Conservation (phyloP, 2,888 invertebrate genomes). For the Diarsia mendica region DNA sequence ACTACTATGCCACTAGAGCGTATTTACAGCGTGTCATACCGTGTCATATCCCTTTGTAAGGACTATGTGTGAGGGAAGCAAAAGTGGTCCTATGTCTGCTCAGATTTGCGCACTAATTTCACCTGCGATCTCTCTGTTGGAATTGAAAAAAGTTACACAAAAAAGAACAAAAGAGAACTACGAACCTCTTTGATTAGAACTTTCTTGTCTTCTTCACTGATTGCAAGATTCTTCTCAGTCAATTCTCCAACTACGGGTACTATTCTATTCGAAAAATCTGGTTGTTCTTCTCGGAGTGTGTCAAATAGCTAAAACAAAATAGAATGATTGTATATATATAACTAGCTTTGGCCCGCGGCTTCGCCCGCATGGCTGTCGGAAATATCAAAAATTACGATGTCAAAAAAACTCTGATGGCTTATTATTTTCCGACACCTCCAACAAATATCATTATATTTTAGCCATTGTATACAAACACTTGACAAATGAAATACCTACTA, state of each 20-base stretch:
- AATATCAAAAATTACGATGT: too few species aligned
- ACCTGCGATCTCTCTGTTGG: background rate
- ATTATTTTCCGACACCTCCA: too few species aligned
- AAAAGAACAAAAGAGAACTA: background rate
- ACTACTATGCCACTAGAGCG: background rate
- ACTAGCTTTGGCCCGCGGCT: too few species aligned
- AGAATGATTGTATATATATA: too few species aligned
- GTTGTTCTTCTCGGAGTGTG: slow-evolving; percentile 57
- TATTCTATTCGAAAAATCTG: slow-evolving; percentile 64
- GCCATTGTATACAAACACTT: too few species aligned
- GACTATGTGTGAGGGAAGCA: background rate
- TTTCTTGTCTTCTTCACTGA: slow-evolving; percentile 94
- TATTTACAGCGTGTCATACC: background rate
- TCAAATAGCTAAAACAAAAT: slow-evolving; percentile 69
- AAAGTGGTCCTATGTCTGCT: background rate
- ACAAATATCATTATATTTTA: too few species aligned
- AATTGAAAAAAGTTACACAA: background rate
- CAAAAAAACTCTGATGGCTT: too few species aligned
- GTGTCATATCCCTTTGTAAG: too few species aligned
- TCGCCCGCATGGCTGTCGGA: too few species aligned
- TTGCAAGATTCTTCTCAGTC: slow-evolving; percentile 73
- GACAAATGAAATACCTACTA: too few species aligned
- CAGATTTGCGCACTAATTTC: background rate
- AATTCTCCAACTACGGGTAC: slow-evolving; percentile 67
- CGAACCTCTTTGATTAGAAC: slow-evolving; percentile 47